Evolutionary conservation across 2,113 vertebrate species (phyloP).

Genomic region (Panthera leo): DNA sequence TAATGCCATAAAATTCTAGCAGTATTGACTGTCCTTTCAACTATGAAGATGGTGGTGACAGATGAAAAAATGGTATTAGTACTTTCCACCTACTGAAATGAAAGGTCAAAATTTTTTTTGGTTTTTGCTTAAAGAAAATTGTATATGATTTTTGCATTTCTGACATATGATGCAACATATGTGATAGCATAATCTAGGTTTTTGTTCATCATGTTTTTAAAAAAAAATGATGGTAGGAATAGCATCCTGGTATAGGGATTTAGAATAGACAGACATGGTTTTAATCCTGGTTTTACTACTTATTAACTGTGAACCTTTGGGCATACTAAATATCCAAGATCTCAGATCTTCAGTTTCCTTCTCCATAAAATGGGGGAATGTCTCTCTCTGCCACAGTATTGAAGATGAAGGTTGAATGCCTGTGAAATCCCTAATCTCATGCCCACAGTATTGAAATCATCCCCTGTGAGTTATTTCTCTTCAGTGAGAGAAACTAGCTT

Average conservation of each 20-base stretch:
- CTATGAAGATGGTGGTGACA: not conserved
- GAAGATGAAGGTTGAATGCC: not conserved
- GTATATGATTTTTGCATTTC: not conserved
- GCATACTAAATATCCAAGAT: not conserved
- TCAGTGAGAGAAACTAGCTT: not conserved
- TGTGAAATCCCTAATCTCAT: not conserved
- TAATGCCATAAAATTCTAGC: not conserved
- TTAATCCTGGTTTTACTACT: not conserved
- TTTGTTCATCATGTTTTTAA: not conserved
- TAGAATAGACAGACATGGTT: not conserved
- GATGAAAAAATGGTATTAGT: not conserved
- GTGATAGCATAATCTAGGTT: not conserved
- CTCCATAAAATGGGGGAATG: not conserved
- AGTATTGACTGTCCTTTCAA: not conserved
- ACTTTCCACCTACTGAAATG: not conserved
- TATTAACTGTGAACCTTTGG: not conserved
- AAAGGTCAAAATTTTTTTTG: not conserved
- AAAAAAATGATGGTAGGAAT: not conserved
- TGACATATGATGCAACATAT: not conserved
- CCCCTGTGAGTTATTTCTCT: not conserved
- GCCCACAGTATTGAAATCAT: not conserved
- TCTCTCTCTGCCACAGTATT: not conserved
- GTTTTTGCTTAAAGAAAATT: not conserved
- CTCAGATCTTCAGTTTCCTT: not conserved
- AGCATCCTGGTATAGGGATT: not conserved